A percentile compares a stretch with the other conserved stretches of the same genome.
Evolutionary conservation across 1,140 invertebrate genomes (phyloP).

Genomic region (Pachypeltis micranthus): DNA sequence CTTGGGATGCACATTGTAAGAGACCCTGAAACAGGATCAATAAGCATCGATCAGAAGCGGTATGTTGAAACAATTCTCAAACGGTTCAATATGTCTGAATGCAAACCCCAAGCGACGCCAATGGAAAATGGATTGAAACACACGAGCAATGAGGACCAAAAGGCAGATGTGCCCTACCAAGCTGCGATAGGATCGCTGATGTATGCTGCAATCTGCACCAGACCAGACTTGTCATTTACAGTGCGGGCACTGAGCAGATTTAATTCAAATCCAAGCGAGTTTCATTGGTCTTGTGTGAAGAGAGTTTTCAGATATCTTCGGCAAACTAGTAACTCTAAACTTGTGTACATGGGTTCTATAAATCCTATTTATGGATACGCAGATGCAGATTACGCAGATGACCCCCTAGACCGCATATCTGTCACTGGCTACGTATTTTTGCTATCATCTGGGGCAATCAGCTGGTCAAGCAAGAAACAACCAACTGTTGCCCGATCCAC

Average conservation of each 20-base stretch:
- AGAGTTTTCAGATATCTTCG: slow-evolving; percentile 34
- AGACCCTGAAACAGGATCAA: too few relatives aligned
- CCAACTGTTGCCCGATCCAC: slow-evolving; percentile 26
- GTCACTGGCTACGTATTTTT: slow-evolving; percentile 27
- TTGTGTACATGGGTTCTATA: slow-evolving; percentile 23
- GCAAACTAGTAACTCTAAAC: slow-evolving; percentile 29
- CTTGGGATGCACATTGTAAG: too few relatives aligned
- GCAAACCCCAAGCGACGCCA: background rate
- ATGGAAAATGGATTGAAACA: background rate
- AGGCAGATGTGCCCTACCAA: slow-evolving; percentile 26
- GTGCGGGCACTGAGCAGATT: slow-evolving; percentile 32
- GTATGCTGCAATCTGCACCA: slow-evolving; percentile 30
- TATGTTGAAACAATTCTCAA: too few relatives aligned
- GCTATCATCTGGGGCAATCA: slow-evolving; percentile 24
- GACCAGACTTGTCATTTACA: slow-evolving; percentile 35
- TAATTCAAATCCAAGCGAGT: slow-evolving; percentile 24
- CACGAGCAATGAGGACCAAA: background rate
- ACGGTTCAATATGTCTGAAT: too few relatives aligned
- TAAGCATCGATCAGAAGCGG: too few relatives aligned
- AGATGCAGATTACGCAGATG: slow-evolving; percentile 33
- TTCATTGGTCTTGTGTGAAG: slow-evolving; percentile 33
- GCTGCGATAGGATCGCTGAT: slow-evolving; percentile 34
- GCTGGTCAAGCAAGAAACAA: slow-evolving; percentile 28
- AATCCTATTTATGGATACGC: slow-evolving; percentile 27
- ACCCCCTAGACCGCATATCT: slow-evolving; percentile 30